Conservation (phyloP, 2,888 invertebrate species). For the Pristionchus japonicus region DNA sequence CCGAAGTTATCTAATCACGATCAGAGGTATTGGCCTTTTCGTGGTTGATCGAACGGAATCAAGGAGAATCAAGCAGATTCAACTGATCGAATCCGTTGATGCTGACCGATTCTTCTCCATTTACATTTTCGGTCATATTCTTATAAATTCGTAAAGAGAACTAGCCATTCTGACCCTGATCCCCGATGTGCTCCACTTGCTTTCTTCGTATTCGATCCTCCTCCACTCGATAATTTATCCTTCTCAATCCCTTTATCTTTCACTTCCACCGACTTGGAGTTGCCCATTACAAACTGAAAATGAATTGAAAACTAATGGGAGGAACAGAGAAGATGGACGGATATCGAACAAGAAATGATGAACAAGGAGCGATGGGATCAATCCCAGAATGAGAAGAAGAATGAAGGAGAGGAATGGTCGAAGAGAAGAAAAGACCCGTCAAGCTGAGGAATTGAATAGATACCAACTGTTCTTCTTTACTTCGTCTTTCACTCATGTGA, state of each 20-base stretch:
- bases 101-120: no score
- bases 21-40: no score
- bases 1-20: no score
- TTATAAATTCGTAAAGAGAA: no score
- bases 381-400: neutral
- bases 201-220: neutral
- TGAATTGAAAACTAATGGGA: neutral
- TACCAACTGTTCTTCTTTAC: constrained; percentile 9
- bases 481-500: constrained; percentile 9
- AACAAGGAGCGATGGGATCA: no score
- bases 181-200: neutral
- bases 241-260: neutral
- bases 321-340: neutral
- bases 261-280: neutral
- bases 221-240: neutral
- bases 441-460: neutral
- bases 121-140: no score
- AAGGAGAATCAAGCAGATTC: no score
- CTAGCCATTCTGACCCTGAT: no score
- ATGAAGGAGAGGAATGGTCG: neutral
- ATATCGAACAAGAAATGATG: neutral
- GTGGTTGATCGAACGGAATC: no score
- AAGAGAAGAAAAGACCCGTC: neutral
- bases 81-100: no score
- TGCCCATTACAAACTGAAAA: neutral